Conservation (phyloP, 2,888 invertebrate species). For the Oxytorus armatus region DNA sequence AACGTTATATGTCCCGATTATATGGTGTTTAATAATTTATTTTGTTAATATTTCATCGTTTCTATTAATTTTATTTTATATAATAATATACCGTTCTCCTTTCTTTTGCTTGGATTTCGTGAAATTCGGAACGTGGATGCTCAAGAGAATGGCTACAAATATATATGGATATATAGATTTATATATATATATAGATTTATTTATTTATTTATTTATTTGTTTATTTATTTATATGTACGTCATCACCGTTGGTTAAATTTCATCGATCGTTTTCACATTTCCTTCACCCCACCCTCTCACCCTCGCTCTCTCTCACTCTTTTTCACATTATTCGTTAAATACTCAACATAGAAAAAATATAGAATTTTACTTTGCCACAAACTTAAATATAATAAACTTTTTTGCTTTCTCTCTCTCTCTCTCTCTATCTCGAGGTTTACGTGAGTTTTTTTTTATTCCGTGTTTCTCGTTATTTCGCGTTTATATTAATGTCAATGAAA, state of each 20-base stretch:
- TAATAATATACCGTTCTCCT: constrained; percentile 11
- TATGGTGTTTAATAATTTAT: constrained; percentile 67
- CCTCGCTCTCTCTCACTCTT: too few relatives aligned
- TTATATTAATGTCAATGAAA: too few relatives aligned
- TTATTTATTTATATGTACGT: too few relatives aligned
- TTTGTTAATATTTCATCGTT: constrained; percentile 56
- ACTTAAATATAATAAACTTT: constrained; percentile 83
- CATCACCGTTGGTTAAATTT: constrained; percentile 69
- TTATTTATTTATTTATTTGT: constrained; percentile 69
- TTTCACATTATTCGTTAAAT: constrained; percentile 73
- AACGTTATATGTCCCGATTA: constrained; percentile 77
- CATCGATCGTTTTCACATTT: constrained; percentile 36
- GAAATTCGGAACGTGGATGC: constrained; percentile 78
- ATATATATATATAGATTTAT: too few relatives aligned
- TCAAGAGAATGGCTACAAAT: constrained; percentile 82
- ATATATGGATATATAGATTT: too few relatives aligned
- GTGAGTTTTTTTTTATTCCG: constrained; percentile 36
- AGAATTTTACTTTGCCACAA: constrained; percentile 83
- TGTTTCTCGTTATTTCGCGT: constrained; percentile 51
- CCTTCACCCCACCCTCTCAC: neutral
- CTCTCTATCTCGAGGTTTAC: too few relatives aligned
- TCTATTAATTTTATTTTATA: too few relatives aligned
- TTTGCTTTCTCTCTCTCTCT: constrained; percentile 68
- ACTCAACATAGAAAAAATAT: constrained; percentile 84
- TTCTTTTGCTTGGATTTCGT: constrained; percentile 70